Conservation (phyloP, 2,113 vertebrate genomes). For the Mesitornis unicolor region DNA sequence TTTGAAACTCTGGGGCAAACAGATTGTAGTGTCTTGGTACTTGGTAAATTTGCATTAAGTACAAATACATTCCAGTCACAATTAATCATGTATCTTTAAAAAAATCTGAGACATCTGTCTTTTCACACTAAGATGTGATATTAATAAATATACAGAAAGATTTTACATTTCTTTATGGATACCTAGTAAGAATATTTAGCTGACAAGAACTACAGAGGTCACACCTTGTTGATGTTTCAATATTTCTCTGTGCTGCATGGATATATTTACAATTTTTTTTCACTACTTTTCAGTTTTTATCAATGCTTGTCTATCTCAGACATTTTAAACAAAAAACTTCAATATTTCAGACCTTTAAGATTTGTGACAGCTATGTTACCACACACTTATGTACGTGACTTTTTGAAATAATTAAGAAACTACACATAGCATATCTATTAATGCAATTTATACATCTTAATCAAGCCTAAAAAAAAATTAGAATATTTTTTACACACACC, state of each 20-base stretch:
- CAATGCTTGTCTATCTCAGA: not conserved
- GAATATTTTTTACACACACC: not conserved
- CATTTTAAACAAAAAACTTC: not conserved
- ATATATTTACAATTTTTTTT: not conserved
- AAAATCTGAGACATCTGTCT: not conserved
- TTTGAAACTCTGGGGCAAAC: not conserved
- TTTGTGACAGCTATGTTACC: not conserved
- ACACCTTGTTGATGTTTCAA: not conserved
- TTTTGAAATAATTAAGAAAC: not conserved
- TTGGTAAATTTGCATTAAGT: not conserved
- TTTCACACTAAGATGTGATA: not conserved
- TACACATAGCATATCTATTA: not conserved
- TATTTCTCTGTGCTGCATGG: not conserved
- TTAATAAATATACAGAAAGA: slow-evolving; percentile 10
- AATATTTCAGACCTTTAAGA: not conserved
- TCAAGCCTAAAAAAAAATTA: not conserved
- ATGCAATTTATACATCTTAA: not conserved
- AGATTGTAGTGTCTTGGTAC: not conserved
- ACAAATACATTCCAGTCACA: not conserved
- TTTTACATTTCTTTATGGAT: not conserved
- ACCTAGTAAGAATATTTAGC: not conserved
- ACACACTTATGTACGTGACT: not conserved
- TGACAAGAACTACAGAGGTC: not conserved
- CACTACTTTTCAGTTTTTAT: not conserved
- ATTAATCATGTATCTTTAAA: not conserved